Evolutionary conservation across 1,140 invertebrate genomes (phyloP).

Genomic region (Tetramorium parvispinum): DNA sequence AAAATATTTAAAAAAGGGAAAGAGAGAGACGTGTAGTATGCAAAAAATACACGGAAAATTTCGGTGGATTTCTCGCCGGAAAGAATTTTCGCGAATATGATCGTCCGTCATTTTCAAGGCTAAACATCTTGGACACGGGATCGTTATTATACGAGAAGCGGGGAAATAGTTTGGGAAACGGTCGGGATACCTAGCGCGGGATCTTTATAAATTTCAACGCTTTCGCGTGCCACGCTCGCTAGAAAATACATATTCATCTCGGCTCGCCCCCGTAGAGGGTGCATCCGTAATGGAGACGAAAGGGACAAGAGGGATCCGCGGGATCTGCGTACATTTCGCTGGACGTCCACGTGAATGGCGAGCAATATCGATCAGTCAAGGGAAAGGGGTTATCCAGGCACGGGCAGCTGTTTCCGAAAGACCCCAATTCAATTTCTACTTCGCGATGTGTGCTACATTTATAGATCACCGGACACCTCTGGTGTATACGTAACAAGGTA

Average conservation of each 20-base stretch:
- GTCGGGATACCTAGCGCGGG: not conserved
- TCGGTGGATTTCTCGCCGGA: not conserved
- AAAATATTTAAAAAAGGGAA: not conserved
- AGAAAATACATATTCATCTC: constrained; percentile 57
- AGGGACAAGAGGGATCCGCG: constrained; percentile 48
- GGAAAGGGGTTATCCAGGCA: constrained; percentile 25
- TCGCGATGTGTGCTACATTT: constrained; percentile 23
- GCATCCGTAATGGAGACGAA: constrained; percentile 57
- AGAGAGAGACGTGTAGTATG: not conserved
- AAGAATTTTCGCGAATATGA: not conserved
- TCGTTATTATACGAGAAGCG: constrained; percentile 6
- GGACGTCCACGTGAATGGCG: constrained; percentile 55
- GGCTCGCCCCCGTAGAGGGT: constrained; percentile 17
- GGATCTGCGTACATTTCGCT: constrained; percentile 52
- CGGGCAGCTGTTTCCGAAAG: constrained; percentile 47
- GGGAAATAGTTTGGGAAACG: constrained; percentile 18
- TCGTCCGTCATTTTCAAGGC: constrained; percentile 1
- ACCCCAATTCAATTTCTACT: constrained; percentile 51
- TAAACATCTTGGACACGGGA: constrained; percentile 2
- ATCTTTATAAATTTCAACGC: constrained; percentile 46
- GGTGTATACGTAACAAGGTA: constrained; percentile 31
- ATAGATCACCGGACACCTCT: constrained; percentile 4
- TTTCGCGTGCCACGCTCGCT: constrained; percentile 31
- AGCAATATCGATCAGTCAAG: constrained; percentile 53
- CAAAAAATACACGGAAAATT: not conserved